A percentile compares a stretch with the other conserved stretches of the same genome.
phyloP scores from a whole-genome alignment of 2,888 invertebrate genomes.

The Polymixis flavicincta region DNA sequence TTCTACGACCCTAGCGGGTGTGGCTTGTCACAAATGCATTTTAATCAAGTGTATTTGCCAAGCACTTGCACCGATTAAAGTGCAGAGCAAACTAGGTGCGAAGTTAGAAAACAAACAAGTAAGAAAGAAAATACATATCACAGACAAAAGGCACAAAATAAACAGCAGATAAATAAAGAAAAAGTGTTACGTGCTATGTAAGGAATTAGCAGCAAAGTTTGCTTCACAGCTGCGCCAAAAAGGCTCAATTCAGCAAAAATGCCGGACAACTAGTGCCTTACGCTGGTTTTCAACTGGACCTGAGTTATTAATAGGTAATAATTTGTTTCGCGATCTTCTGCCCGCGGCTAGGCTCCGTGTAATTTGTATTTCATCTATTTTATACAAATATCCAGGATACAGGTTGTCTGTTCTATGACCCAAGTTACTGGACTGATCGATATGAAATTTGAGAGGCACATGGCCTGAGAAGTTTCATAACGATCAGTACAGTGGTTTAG shows the following conservation, averaged over 20 bases:
- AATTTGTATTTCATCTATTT: not conserved
- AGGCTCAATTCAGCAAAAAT: no score
- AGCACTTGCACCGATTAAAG: slow-evolving; percentile 8
- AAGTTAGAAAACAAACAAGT: not conserved
- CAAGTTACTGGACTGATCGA: not conserved
- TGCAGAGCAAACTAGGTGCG: not conserved
- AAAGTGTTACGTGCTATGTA: no score
- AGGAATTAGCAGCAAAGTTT: no score
- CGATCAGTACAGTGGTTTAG: not conserved
- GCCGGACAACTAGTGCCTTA: no score
- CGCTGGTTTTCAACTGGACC: no score
- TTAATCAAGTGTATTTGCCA: slow-evolving; percentile 2
- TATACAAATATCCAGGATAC: not conserved
- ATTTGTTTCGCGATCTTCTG: not conserved
- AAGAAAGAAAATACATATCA: no score
- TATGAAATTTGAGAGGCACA: no score
- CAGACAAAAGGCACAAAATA: no score
- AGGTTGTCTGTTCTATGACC: not conserved
- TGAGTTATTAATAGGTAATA: no score
- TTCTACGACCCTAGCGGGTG: not conserved
- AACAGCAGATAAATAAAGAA: no score
- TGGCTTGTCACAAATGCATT: slow-evolving; percentile 1
- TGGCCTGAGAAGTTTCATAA: not conserved
- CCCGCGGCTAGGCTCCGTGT: not conserved
- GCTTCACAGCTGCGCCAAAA: no score